Evolutionary conservation across 2,113 vertebrate species (phyloP).

Genomic region (Coturnix japonica): DNA sequence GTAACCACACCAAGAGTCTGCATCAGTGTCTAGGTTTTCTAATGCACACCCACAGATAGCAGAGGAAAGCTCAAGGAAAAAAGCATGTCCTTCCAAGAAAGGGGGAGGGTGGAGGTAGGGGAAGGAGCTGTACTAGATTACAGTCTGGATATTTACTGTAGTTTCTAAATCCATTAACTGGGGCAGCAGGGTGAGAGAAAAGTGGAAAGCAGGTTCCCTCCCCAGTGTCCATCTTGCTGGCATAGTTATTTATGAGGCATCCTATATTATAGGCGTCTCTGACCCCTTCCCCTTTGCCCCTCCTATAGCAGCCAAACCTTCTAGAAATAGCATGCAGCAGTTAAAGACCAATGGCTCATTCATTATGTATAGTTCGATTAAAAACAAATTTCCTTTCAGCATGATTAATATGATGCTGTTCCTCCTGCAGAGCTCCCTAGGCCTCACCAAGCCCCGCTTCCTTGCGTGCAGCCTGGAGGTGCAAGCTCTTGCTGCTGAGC

Average conservation of each 20-base stretch:
- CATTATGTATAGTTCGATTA: not conserved
- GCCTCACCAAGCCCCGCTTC: not conserved
- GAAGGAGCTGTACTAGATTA: slow-evolving; percentile 51
- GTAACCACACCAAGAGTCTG: not conserved
- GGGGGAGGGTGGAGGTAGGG: slow-evolving; percentile 1
- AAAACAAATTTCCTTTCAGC: not conserved
- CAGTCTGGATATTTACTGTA: slow-evolving; percentile 34
- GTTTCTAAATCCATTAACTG: slow-evolving; percentile 73
- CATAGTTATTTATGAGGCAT: slow-evolving; percentile 48
- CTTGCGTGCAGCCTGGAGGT: not conserved
- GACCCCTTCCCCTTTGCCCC: not conserved
- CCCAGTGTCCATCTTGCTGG: slow-evolving; percentile 58
- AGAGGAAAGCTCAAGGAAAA: not conserved
- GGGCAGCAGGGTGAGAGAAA: slow-evolving; percentile 65
- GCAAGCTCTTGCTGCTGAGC: not conserved
- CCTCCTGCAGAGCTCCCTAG: not conserved
- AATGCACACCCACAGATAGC: not conserved
- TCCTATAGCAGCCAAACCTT: not conserved
- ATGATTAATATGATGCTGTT: not conserved
- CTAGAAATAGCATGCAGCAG: not conserved
- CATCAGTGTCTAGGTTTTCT: not conserved
- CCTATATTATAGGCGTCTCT: not conserved
- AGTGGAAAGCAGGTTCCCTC: slow-evolving; percentile 72
- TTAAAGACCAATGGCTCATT: not conserved
- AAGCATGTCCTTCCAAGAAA: slow-evolving; percentile 46